Evolutionary conservation across 2,113 vertebrate genomes (phyloP).

Genomic region (Dasypus novemcinctus): DNA sequence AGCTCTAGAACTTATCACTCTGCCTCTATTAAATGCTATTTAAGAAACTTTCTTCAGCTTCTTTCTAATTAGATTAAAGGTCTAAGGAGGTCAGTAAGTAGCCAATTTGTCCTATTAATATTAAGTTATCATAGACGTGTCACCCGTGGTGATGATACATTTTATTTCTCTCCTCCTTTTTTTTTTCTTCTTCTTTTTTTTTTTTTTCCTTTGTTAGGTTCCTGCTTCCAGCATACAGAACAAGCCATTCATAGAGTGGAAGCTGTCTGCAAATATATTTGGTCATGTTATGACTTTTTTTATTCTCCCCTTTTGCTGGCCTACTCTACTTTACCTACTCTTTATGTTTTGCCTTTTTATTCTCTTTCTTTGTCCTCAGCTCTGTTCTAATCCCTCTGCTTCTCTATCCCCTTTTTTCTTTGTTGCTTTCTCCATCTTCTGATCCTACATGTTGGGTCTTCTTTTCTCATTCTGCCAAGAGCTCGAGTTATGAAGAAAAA

Average conservation of each 20-base stretch:
- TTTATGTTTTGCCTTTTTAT: neutral
- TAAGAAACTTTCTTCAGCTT: neutral
- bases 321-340: neutral
- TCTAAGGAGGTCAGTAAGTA: neutral
- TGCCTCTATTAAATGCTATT: neutral
- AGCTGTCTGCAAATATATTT: neutral
- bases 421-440: neutral
- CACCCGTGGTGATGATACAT: neutral
- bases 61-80: neutral
- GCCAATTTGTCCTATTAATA: neutral
- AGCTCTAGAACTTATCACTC: neutral
- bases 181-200: neutral
- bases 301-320: neutral
- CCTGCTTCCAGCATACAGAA: neutral
- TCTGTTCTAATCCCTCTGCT: neutral
- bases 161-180: neutral
- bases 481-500: neutral
- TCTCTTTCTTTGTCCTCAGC: neutral
- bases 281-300: neutral
- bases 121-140: neutral
- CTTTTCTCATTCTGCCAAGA: neutral
- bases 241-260: neutral
- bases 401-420: fast-evolving
- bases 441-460: neutral
- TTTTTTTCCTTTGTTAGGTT: neutral